Percentiles rank a stretch among this genome's conserved stretches.
phyloP scores from a whole-genome alignment of 2,888 invertebrate genomes.

The Nebria salina region DNA sequence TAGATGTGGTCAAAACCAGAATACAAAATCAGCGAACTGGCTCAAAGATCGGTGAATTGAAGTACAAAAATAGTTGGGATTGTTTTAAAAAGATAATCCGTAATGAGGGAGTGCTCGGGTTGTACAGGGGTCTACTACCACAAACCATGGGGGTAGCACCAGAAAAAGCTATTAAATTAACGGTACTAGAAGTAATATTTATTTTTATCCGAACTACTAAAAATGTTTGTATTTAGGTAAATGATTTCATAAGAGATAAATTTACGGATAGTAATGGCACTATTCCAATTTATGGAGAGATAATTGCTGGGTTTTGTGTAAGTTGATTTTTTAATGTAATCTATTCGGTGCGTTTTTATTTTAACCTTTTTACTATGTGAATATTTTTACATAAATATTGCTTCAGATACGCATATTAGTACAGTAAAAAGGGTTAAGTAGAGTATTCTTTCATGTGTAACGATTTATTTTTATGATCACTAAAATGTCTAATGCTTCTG shows the following conservation, averaged over 20 bases:
- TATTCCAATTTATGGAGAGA: constrained; percentile 84
- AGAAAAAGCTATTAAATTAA: constrained; percentile 98
- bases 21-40: constrained; percentile 99
- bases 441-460: no score
- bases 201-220: neutral
- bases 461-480: neutral
- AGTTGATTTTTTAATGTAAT: constrained; percentile 62
- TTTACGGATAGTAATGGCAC: constrained; percentile 87
- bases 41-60: constrained; percentile 95
- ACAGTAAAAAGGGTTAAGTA: no score
- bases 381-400: neutral
- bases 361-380: neutral
- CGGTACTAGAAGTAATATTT: constrained; percentile 65
- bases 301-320: constrained; percentile 92
- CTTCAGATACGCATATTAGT: neutral
- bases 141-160: constrained; percentile 99
- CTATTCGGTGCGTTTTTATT: neutral
- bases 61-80: constrained; percentile 95
- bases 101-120: constrained; percentile 86
- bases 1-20: constrained; percentile 98
- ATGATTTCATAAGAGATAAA: constrained; percentile 96
- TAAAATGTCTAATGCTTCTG: neutral
- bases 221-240: constrained; percentile 70
- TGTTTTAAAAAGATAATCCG: constrained; percentile 94
- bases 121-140: constrained; percentile 93